phyloP scores from a whole-genome alignment of 2,113 vertebrate species.

The Tachycineta bicolor region DNA sequence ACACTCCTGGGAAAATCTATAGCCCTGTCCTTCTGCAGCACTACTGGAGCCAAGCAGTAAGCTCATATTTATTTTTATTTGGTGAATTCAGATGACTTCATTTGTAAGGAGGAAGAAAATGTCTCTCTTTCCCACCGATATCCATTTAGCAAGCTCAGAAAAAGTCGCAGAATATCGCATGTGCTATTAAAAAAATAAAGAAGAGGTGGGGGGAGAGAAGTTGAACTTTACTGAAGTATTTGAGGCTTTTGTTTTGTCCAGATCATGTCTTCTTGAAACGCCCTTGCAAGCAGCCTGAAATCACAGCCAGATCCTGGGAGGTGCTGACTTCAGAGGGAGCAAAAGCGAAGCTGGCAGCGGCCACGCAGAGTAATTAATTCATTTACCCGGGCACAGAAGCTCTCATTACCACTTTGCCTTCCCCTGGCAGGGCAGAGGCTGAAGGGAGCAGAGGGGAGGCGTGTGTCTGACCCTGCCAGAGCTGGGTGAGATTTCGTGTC shows the following conservation, averaged over 20 bases:
- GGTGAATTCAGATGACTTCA: constrained; percentile 68
- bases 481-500: neutral
- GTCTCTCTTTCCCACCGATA: neutral
- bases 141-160: constrained; percentile 6
- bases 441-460: neutral
- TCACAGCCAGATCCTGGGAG: neutral
- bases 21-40: constrained; percentile 66
- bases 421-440: neutral
- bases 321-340: neutral
- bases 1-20: constrained; percentile 81
- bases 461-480: neutral
- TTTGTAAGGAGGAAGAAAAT: constrained; percentile 46
- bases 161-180: neutral
- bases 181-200: neutral
- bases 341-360: neutral
- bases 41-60: constrained; percentile 51
- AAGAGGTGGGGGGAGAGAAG: rapidly evolving
- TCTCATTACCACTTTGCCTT: neutral
- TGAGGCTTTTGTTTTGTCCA: neutral
- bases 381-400: neutral
- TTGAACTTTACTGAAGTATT: neutral
- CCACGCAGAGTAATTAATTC: neutral
- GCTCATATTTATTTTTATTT: constrained; percentile 50
- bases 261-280: neutral
- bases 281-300: constrained; percentile 1